Evolutionary conservation across 2,888 invertebrate species (phyloP).

Genomic region (Cephus rjabovi): DNA sequence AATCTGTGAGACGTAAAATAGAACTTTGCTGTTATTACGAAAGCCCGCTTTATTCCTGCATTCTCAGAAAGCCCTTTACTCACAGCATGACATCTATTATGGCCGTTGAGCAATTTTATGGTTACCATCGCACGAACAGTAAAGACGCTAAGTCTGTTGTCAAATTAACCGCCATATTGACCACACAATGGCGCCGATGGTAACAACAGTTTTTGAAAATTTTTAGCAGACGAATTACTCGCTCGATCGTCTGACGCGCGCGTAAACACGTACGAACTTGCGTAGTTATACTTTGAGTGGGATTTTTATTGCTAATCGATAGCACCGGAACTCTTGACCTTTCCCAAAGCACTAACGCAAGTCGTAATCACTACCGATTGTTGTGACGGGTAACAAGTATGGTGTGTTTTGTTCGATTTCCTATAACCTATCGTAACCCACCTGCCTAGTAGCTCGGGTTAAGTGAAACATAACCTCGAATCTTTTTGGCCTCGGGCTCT

Average conservation of each 20-base stretch:
- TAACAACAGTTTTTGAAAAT: not conserved
- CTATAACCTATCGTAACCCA: not conserved
- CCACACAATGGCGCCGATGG: not conserved
- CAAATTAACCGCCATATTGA: not conserved
- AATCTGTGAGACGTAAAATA: not conserved
- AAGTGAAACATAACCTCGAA: constrained; percentile 11
- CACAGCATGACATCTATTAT: constrained; percentile 14
- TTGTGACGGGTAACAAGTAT: not conserved
- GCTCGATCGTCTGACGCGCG: not conserved
- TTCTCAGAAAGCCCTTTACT: constrained; percentile 14
- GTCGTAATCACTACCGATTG: not conserved
- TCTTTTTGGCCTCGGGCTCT: constrained; percentile 9
- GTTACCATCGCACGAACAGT: constrained; percentile 4
- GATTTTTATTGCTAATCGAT: not conserved
- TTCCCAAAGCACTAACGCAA: not conserved
- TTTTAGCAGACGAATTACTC: not conserved
- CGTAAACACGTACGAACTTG: not conserved
- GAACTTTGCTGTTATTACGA: not conserved
- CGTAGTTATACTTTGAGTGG: not conserved
- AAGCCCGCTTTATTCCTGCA: constrained; percentile 7
- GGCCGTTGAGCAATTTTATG: constrained; percentile 16
- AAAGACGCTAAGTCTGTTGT: not conserved
- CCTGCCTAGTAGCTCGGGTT: constrained; percentile 7
- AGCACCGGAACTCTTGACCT: not conserved
- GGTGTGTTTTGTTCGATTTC: not conserved